Percentiles rank a stretch among this genome's conserved stretches.
phyloP scores from a whole-genome alignment of 2,888 invertebrate genomes.

The Clunio marinus region DNA sequence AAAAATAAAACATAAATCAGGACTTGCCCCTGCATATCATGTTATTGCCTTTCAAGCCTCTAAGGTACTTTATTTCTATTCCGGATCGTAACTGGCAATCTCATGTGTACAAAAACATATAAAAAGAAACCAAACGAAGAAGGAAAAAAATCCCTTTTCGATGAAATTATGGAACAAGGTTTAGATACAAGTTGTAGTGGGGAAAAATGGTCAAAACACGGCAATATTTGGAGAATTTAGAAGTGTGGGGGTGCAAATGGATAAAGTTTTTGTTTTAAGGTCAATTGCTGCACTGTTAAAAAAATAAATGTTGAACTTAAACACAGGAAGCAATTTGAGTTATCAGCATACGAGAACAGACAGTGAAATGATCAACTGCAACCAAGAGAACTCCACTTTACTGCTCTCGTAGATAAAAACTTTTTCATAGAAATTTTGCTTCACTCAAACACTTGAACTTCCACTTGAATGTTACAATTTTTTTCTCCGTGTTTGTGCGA shows the following conservation, averaged over 20 bases:
- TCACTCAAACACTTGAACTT: no score
- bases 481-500: no score
- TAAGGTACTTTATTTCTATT: conserved; percentile 24
- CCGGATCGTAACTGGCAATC: conserved; percentile 3
- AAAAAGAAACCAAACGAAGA: not conserved
- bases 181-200: no score
- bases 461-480: no score
- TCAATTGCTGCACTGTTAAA: not conserved
- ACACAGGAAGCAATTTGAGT: not conserved
- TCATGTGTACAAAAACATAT: not conserved
- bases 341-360: not conserved
- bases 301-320: not conserved
- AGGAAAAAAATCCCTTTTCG: not conserved
- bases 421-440: no score
- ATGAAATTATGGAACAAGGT: no score
- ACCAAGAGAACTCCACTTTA: not conserved
- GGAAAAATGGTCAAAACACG: not conserved
- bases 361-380: not conserved
- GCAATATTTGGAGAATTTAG: not conserved
- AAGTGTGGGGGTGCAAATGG: not conserved
- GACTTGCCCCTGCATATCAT: not conserved
- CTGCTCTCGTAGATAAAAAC: no score
- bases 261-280: not conserved
- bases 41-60: conserved; percentile 29
- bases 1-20: conserved; percentile 8